Conservation (phyloP, 2,113 vertebrate species). For the Polypterus bichir region DNA sequence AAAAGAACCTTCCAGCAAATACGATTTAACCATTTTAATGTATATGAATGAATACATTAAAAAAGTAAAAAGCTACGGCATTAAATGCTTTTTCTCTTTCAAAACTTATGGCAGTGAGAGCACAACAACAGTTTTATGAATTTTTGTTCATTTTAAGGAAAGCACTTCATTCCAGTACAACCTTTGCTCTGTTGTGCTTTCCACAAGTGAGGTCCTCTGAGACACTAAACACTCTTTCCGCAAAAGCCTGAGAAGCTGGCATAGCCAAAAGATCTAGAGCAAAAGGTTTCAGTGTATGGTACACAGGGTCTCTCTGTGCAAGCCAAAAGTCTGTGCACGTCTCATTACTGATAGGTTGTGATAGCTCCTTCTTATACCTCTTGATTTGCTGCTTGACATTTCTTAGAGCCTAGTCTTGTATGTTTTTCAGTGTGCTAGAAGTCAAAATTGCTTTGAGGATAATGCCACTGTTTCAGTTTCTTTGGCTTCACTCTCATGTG, state of each 20-base stretch:
- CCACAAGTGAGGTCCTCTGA: conserved; percentile 20
- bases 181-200: conserved; percentile 10
- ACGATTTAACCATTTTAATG: no score
- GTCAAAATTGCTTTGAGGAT: conserved; percentile 8
- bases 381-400: conserved; percentile 14
- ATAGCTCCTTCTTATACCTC: conserved; percentile 21
- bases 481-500: conserved; percentile 3
- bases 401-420: not conserved
- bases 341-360: conserved; percentile 14
- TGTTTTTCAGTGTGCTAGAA: conserved; percentile 8
- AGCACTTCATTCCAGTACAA: conserved; percentile 5
- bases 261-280: conserved; percentile 11
- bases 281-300: not conserved
- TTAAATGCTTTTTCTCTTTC: no score
- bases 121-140: no score
- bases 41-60: no score
- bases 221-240: conserved; percentile 19
- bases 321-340: conserved; percentile 17
- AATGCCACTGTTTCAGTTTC: conserved; percentile 12
- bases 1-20: no score
- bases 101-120: no score
- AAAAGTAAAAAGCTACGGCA: no score
- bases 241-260: conserved; percentile 18
- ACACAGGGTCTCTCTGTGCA: not conserved
- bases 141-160: no score